phyloP scores from a whole-genome alignment of 2,797 vertebrate genomes.

The Tympanoctomys barrerae region DNA sequence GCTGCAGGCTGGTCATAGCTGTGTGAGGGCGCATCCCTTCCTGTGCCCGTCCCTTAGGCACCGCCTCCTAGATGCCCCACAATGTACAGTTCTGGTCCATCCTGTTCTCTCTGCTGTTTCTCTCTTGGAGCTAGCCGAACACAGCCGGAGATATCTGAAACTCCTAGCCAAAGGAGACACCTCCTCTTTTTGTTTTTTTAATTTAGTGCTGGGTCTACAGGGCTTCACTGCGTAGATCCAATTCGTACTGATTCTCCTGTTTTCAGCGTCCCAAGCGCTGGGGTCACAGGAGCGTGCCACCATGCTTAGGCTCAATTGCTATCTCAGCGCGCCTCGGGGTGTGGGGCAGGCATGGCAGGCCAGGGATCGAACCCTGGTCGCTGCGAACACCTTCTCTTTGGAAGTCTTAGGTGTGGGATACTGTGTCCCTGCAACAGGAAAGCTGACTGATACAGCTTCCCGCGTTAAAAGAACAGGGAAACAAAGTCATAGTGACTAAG shows the following conservation, averaged over 20 bases:
- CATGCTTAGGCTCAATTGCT: too few species aligned
- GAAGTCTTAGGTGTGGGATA: neutral
- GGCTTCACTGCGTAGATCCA: too few species aligned
- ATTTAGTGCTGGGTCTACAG: too few species aligned
- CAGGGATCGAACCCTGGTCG: too few species aligned
- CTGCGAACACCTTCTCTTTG: neutral
- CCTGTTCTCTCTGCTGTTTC: neutral
- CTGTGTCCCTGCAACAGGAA: neutral
- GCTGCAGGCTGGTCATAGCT: neutral
- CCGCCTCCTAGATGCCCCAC: neutral
- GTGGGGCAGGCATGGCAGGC: too few species aligned
- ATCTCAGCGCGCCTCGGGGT: too few species aligned
- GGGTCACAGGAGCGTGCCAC: too few species aligned
- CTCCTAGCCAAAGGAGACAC: neutral
- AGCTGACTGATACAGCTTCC: neutral
- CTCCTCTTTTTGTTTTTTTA: neutral
- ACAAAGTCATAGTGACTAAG: constrained; percentile 79
- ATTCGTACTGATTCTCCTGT: too few species aligned
- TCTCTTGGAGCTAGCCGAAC: neutral
- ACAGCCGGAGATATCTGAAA: neutral
- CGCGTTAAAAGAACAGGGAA: neutral
- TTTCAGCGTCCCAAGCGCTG: too few species aligned
- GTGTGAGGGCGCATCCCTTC: neutral
- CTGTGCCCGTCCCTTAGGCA: neutral
- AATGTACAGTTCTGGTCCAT: neutral